Evolutionary conservation across 2,888 invertebrate genomes (phyloP).

Genomic region (Synanthedon andrenaeformis): DNA sequence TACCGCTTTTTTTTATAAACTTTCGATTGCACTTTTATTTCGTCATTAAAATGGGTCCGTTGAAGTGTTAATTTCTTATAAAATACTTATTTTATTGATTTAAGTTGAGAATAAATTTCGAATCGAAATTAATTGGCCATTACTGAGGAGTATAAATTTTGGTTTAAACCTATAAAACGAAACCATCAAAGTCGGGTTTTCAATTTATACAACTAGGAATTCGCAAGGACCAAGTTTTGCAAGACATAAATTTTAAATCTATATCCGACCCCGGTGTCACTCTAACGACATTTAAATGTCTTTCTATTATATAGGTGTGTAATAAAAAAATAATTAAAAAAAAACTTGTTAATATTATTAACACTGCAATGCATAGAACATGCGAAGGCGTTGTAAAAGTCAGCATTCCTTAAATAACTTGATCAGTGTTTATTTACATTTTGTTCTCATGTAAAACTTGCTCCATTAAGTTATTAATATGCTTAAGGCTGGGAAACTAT

Average conservation of each 20-base stretch:
- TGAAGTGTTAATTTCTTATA: constrained; percentile 11
- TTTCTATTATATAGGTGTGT: constrained; percentile 2
- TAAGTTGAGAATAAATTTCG: neutral
- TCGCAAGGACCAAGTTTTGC: constrained; percentile 11
- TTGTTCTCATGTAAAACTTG: neutral
- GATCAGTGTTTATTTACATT: neutral
- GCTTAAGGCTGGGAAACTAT: neutral
- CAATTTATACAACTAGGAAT: constrained; percentile 9
- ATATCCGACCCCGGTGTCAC: constrained; percentile 13
- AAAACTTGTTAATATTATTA: neutral
- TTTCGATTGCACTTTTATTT: constrained; percentile 6
- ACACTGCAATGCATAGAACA: neutral
- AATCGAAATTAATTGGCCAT: neutral
- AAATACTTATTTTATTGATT: neutral
- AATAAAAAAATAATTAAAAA: neutral
- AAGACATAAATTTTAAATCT: constrained; percentile 6
- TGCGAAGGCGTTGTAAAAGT: neutral
- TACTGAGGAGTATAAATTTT: neutral
- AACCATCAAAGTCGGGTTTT: constrained; percentile 5
- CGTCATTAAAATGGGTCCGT: constrained; percentile 11
- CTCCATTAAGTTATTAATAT: neutral
- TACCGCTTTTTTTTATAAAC: neutral
- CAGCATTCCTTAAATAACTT: neutral
- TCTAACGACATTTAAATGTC: constrained; percentile 12
- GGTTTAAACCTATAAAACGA: neutral